A percentile compares a stretch with the other conserved stretches of the same genome.
These are phyloP conservation scores for Fukomys damarensis DNA, from an alignment of 2,113 vertebrate genomes.

Conservation along the genomic window DNA sequence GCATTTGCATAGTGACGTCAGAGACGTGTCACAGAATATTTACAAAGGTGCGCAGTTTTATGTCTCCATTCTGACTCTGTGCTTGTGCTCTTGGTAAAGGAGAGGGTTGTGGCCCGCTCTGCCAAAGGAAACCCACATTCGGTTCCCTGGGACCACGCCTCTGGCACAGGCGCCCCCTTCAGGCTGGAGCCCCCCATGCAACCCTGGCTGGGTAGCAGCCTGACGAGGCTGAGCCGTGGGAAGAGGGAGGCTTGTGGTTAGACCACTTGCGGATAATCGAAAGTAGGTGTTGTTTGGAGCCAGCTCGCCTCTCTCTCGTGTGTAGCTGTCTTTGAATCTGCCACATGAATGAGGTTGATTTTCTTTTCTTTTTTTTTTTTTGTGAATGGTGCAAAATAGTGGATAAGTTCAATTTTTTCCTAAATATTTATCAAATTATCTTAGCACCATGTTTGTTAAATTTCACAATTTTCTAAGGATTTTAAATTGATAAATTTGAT, in stretches of 20 bases:
- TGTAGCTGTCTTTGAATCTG: too few species aligned
- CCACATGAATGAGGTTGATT: too few species aligned
- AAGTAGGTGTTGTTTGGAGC: conserved; percentile 69
- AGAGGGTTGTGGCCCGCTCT: neutral
- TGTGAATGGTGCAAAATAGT: too few species aligned
- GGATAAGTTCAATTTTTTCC: too few species aligned
- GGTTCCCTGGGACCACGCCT: conserved; percentile 22
- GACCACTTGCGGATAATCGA: conserved; percentile 75
- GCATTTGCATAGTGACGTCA: neutral
- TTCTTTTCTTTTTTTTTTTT: too few species aligned
- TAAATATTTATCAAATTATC: too few species aligned
- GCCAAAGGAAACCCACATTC: conserved; percentile 9
- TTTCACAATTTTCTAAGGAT: too few species aligned
- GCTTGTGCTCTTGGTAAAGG: neutral
- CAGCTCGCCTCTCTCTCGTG: conserved; percentile 38
- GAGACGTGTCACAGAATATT: neutral
- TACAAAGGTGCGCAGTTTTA: neutral
- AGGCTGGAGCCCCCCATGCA: conserved; percentile 39
- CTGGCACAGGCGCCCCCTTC: conserved; percentile 36
- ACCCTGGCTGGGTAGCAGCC: conserved; percentile 25
- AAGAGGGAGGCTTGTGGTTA: conserved; percentile 73
- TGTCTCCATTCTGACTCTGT: neutral
- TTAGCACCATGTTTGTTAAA: too few species aligned
- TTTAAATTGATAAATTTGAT: too few species aligned
- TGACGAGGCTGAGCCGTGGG: conserved; percentile 67